Evolutionary conservation across 2,797 vertebrate species (phyloP).

Genomic region (Neopelma chrysocephalum): DNA sequence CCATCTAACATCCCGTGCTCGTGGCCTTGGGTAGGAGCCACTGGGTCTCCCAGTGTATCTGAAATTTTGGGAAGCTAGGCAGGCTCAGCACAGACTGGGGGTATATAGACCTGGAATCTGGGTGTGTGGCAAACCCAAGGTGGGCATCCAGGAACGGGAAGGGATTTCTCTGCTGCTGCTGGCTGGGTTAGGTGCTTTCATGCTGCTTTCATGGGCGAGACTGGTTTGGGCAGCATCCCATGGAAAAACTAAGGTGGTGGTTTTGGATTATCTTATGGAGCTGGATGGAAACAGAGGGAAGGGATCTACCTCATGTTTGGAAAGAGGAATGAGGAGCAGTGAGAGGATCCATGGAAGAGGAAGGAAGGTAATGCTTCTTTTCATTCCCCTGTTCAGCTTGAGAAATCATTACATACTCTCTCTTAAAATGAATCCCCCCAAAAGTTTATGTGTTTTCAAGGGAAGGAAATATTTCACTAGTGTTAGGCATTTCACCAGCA

Average conservation of each 20-base stretch:
- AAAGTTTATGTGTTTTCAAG: not conserved
- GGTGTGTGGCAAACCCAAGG: accelerated
- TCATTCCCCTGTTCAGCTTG: accelerated
- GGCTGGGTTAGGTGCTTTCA: not conserved
- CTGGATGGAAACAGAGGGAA: not conserved
- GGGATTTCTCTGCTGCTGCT: not conserved
- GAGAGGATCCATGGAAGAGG: not conserved
- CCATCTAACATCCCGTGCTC: not conserved
- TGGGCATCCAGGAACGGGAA: not conserved
- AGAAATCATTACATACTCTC: not conserved
- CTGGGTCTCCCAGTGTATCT: accelerated
- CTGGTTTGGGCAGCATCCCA: not conserved
- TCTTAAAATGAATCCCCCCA: not conserved
- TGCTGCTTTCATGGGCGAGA: not conserved
- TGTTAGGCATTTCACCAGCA: not conserved
- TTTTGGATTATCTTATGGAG: not conserved
- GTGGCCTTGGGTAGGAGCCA: not conserved
- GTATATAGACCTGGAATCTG: not conserved
- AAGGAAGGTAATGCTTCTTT: not conserved
- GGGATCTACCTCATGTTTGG: accelerated
- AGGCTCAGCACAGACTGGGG: not conserved
- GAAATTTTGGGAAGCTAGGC: not conserved
- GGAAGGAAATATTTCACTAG: not conserved
- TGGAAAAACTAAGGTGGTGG: not conserved
- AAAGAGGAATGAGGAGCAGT: not conserved